Base-by-base conservation (phyloP, 2,113 vertebrate species). In the Amphiprion ocellaris region DNA sequence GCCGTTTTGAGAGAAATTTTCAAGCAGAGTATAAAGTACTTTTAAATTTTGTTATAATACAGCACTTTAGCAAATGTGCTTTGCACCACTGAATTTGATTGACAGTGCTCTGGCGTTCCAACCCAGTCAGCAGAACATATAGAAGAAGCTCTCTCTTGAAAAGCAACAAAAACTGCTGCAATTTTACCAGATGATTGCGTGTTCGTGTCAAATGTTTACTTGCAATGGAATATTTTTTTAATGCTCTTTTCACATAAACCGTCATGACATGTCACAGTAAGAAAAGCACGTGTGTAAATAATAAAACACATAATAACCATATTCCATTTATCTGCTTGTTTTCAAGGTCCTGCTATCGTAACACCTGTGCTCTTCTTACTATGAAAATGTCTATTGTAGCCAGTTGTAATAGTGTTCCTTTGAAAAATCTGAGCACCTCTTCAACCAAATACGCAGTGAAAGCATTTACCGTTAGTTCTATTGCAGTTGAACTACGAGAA, bases 381-480 rank as follows among this genome's bases (percentile, higher is more conserved):
- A 5, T 19, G 47, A 52, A 52, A 84, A 46, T 70, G 17, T 26
- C 10, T 69, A 12, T 49, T 39, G 12, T 49, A 24, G 39, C 10
- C 12, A 3, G n/a, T 26, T n/a, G 4, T 70, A 23, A 46, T 47
- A 52, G 47, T 55, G n/a, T 55, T 47, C 66, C 10, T 64, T 66
- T 61, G 1, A 66, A 55, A 24, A 30, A 30, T 60, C 30, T 23
- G 8, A 65, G 37, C n/a, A 37, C 5, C 9, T 69, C 26, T 39
- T 54, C 11, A 41, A 62, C 46, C 53, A 63, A 50, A 68, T 49
- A 46, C 7, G 23, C 30, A n/a, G n/a, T 46, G 21, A 62, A 16
- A 52, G 47, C n/a, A 74, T 66, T 66, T 10, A 68, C 9, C 9
- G 21, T 24, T 70, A 21, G 52, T 21, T 44, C 55, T 23, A 55